phyloP scores from a whole-genome alignment of 2,113 vertebrate genomes.

The Neomonachus schauinslandi region DNA sequence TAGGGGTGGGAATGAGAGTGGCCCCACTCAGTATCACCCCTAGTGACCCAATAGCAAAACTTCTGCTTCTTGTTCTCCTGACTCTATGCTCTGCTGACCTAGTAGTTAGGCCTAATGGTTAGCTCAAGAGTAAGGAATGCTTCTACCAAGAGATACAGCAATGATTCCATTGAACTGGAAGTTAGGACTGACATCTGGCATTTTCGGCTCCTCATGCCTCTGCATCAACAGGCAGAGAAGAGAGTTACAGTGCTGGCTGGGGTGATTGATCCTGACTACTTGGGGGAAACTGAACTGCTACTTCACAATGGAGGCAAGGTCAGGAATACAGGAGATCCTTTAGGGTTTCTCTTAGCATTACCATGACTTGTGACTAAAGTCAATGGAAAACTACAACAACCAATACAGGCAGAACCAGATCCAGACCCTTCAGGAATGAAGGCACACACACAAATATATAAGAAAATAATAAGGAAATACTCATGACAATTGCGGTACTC shows the following conservation, averaged over 20 bases:
- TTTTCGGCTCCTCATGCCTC: neutral
- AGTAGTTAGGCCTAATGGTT: neutral
- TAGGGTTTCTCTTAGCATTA: neutral
- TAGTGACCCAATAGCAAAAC: neutral
- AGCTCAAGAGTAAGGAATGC: neutral
- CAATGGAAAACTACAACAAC: neutral
- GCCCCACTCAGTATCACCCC: neutral
- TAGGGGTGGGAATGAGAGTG: neutral
- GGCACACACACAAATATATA: too few relatives aligned
- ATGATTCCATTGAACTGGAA: neutral
- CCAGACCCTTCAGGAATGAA: neutral
- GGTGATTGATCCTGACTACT: neutral
- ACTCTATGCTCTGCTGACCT: neutral
- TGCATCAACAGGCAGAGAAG: neutral
- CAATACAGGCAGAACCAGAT: neutral
- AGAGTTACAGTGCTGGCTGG: neutral
- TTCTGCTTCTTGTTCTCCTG: neutral
- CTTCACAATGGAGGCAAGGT: neutral
- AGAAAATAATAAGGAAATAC: too few relatives aligned
- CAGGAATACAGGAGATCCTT: neutral
- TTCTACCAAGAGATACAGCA: neutral
- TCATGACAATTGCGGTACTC: too few relatives aligned
- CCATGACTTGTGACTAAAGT: neutral
- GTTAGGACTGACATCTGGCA: neutral
- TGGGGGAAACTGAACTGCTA: neutral